Conservation (phyloP, 2,113 vertebrate genomes). For the Quiscalus mexicanus region DNA sequence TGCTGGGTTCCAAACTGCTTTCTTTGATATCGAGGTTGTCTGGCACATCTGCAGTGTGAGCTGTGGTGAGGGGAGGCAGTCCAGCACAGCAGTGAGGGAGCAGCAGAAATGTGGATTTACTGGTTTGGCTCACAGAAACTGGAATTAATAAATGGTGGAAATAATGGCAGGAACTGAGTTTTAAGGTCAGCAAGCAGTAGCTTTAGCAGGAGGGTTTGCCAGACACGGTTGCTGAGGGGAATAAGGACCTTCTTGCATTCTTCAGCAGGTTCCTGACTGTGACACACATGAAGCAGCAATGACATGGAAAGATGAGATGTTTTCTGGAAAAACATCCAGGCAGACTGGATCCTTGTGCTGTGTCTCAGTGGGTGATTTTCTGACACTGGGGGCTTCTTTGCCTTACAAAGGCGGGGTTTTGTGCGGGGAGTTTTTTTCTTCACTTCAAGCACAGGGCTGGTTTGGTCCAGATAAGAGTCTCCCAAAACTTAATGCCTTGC, state of each 20-base stretch:
- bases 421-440: background rate
- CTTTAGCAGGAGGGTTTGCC: background rate
- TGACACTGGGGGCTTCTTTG: background rate
- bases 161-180: background rate
- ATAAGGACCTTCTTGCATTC: too few relatives aligned
- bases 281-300: rapidly evolving
- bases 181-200: background rate
- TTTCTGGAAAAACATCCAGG: background rate
- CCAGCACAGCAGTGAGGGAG: rapidly evolving
- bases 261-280: background rate
- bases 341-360: rapidly evolving
- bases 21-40: background rate
- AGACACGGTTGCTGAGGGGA: rapidly evolving
- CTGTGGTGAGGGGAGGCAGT: background rate
- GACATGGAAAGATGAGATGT: rapidly evolving
- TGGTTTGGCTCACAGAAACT: background rate
- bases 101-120: rapidly evolving
- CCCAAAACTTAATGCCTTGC: background rate
- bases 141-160: background rate
- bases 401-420: background rate
- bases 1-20: background rate
- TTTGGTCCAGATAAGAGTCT: background rate
- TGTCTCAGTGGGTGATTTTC: rapidly evolving
- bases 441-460: background rate
- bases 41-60: background rate